Evolutionary conservation across 2,888 invertebrate species (phyloP).

Genomic region (Thecocarcelia acutangulata): DNA sequence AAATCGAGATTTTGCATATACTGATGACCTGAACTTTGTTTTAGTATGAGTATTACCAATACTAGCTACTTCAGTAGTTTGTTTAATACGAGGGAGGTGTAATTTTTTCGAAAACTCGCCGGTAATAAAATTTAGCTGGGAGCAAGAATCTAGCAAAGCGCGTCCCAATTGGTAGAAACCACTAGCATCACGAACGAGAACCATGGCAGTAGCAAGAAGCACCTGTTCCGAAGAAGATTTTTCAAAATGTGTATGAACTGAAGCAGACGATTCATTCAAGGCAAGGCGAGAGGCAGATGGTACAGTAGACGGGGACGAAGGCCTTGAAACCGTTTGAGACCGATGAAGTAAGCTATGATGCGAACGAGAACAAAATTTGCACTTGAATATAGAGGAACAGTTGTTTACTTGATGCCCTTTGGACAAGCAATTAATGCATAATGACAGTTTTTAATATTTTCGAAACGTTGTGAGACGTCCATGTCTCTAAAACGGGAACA

Average conservation of each 20-base stretch:
- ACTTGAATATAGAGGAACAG: constrained; percentile 41
- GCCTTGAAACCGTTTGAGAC: background rate
- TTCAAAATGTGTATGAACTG: constrained; percentile 32
- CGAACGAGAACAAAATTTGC: constrained; percentile 20
- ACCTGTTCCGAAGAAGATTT: constrained; percentile 31
- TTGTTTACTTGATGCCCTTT: constrained; percentile 40
- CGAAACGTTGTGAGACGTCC: constrained; percentile 13
- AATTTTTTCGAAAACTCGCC: constrained; percentile 57
- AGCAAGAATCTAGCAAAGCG: constrained; percentile 62
- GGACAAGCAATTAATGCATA: constrained; percentile 30
- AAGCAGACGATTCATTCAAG: constrained; percentile 5
- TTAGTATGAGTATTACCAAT: constrained; percentile 57
- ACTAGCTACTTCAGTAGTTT: constrained; percentile 59
- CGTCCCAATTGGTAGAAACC: constrained; percentile 45
- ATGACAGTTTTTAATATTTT: constrained; percentile 39
- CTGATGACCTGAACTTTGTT: constrained; percentile 43
- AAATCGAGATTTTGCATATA: constrained; percentile 56
- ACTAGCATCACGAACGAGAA: constrained; percentile 35
- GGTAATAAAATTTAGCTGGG: constrained; percentile 59
- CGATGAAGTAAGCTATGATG: constrained; percentile 58
- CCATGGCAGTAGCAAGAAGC: constrained; percentile 53
- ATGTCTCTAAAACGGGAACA: constrained; percentile 33
- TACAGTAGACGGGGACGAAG: background rate
- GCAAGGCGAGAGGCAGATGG: constrained; percentile 8
- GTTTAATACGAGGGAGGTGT: constrained; percentile 44